Conservation (phyloP, 2,113 vertebrate genomes). For the Gopherus flavomarginatus region DNA sequence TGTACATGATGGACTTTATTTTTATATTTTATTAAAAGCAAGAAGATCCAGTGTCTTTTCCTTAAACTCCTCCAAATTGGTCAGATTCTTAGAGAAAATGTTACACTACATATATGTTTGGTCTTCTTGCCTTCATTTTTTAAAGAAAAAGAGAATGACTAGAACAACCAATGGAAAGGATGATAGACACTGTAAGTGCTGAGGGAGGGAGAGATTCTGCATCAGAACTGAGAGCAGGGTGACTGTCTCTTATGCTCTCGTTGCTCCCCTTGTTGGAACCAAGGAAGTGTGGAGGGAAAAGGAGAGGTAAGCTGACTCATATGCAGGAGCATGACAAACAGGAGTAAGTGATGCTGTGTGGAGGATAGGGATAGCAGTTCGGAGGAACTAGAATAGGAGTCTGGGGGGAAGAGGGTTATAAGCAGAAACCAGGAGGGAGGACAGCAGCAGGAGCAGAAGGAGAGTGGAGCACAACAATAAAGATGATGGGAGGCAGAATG, state of each 20-base stretch:
- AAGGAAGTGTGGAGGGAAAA: neutral
- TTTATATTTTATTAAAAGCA: neutral
- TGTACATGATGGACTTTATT: rapidly evolving
- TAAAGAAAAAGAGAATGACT: neutral
- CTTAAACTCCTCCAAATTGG: neutral
- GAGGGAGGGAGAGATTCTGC: neutral
- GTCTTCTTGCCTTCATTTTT: neutral
- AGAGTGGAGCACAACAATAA: no score
- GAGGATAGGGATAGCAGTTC: neutral
- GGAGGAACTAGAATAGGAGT: neutral
- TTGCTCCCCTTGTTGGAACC: neutral
- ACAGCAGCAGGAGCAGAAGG: no score
- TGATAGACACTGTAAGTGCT: neutral
- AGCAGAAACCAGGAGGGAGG: neutral
- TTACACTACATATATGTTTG: neutral
- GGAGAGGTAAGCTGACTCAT: neutral
- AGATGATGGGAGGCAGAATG: neutral
- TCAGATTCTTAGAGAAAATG: neutral
- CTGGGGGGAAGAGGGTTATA: neutral
- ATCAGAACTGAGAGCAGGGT: no score
- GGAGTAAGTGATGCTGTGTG: neutral
- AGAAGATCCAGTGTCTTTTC: neutral
- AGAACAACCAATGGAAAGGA: neutral
- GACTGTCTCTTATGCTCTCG: neutral
- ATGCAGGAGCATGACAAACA: neutral